Base-by-base conservation (phyloP, 1,140 invertebrate genomes). In the Drosophila eugracilis region DNA sequence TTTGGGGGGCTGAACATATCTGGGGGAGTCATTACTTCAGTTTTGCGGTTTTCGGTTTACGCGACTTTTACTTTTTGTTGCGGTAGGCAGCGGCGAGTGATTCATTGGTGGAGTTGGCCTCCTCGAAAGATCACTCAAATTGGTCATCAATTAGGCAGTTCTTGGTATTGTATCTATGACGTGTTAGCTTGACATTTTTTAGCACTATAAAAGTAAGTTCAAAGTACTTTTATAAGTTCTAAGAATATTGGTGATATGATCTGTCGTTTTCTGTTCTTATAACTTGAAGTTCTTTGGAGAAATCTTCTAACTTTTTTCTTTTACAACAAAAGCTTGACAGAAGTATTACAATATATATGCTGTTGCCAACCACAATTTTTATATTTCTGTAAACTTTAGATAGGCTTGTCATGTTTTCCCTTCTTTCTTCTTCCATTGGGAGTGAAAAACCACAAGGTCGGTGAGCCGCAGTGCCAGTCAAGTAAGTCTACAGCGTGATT, bases 21-120 rank as follows among this genome's bases (percentile, higher is more conserved):
- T 44, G 24, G 37, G 60, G 39, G 41, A 21, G 41, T 17, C 28
- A 17, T 47, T 47, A 47, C 22, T 41, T 17, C 15, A 9, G 15
- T 14, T n/a, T 62, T 79, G 54, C 45, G 59, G 50, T 62, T 47
- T 45, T 24, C 2, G 10, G 4, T 6, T 36, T 60, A 36, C 4
- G 37, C 4, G 4, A 60, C 39, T 63, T 19, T 57, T n/a, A 36
- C 3, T 22, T 62, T 66, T 60, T 81, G 78, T 81, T 76, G 74
- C 42, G 74, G 73, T 75, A 75, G 73, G 73, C 54, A 48, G 49
- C 19, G 7, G n/a, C 4, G 6, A 22, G 17, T 69, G 65, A 67
- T 28, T 69, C 65, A 69, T n/a, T 22, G 3, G 0, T 9, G 17
- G 14, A 66, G 34, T 66, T 50, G 36, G 34, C 9, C 5, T 26